Base-by-base conservation (phyloP, 2,797 vertebrate genomes). In the Lacerta agilis region DNA sequence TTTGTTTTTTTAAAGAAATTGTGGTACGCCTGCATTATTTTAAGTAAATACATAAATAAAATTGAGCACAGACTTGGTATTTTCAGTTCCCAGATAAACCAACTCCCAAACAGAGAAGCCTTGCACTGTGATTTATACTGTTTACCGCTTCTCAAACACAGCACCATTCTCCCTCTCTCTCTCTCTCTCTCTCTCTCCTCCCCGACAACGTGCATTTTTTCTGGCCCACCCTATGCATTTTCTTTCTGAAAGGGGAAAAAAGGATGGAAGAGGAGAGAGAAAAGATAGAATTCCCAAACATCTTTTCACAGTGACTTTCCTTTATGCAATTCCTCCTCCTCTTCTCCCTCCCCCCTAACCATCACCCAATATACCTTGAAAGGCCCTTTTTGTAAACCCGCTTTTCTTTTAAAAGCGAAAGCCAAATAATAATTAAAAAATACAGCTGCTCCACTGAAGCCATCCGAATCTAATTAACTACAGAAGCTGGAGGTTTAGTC, bases 401-500 rank as follows among this genome's bases (percentile, higher is more conserved):
- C 91, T 96, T 96, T 92, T 89, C 91, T 96, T 93, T 90, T 88
- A 90, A 78, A 90, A 95, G 29, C 2, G 10, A 29, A 43, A 27
- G 71, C 11, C 8, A 58, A 49, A 36, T 20, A 18, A 27, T 5
- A 7, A 18, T 8, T 3, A 6, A 61, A 94, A 94, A 94, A 95
- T 93, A 94, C 96, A 97, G 96, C 97, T 96, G 96, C 95, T 96
- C 92, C 94, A 95, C 95, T 96, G 95, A 97, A 97, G 95, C 95
- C 95, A 97, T 97, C 96, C 96, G 96, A 97, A 97, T 97, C 97
- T 97, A 97, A 97, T 97, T 97, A 97, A 97, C 93, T 91, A 86
- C 94, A 95, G 95, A 96, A 96, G 93, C 96, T 58, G 91, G 96
- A 94, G 49, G 49, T 55, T 55, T 55, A 15, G 15, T 55, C 49